phyloP scores from a whole-genome alignment of 2,113 vertebrate species.

The Halcyon malimbica region DNA sequence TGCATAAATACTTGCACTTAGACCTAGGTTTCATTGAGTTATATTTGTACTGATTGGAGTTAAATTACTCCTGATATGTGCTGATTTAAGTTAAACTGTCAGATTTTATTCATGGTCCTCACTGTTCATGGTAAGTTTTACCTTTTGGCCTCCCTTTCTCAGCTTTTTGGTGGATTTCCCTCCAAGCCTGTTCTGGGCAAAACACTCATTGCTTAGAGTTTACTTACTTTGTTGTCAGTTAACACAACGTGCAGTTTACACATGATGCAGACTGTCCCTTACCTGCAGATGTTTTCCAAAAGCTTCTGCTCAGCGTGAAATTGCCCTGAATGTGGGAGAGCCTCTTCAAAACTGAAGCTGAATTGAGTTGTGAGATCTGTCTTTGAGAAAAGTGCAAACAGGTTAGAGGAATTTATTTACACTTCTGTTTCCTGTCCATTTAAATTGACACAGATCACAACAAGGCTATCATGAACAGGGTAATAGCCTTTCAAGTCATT shows the following conservation, averaged over 20 bases:
- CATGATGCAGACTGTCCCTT: background rate
- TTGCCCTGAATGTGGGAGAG: background rate
- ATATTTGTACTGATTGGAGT: background rate
- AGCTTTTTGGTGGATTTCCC: background rate
- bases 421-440: background rate
- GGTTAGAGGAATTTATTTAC: background rate
- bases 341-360: background rate
- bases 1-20: background rate
- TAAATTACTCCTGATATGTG: background rate
- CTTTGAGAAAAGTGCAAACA: background rate
- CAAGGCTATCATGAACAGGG: fast-evolving
- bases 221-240: background rate
- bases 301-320: background rate
- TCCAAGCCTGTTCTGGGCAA: background rate
- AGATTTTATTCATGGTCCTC: background rate
- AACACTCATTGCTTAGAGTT: background rate
- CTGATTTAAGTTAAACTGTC: background rate
- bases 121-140: background rate
- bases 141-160: background rate
- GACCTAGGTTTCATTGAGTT: background rate
- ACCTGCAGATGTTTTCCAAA: background rate
- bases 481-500: background rate
- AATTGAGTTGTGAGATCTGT: background rate
- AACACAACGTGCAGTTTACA: background rate
- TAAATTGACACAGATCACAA: background rate